phyloP scores from a whole-genome alignment of 2,113 vertebrate species.

The Potamarius usumacintae region DNA sequence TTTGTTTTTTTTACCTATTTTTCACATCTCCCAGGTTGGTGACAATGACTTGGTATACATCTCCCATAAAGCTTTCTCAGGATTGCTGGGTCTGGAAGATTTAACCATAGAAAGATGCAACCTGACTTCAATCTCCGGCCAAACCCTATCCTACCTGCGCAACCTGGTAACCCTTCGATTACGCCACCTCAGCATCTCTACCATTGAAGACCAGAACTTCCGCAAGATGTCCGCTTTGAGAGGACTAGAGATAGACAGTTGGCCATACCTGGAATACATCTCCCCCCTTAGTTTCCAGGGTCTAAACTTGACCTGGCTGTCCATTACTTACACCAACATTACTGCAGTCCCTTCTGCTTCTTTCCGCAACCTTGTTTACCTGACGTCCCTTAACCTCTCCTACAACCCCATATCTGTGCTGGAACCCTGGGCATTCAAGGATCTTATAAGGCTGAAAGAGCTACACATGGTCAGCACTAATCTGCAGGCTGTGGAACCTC shows the following conservation, averaged over 20 bases:
- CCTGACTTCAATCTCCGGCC: constrained; percentile 88
- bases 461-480: constrained; percentile 89
- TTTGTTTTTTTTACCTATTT: not conserved
- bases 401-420: constrained; percentile 91
- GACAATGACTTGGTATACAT: constrained; percentile 98
- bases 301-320: constrained; percentile 90
- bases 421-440: constrained; percentile 88
- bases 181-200: constrained; percentile 83
- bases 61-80: constrained; percentile 90
- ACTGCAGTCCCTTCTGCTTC: constrained; percentile 84
- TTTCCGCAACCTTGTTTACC: constrained; percentile 86
- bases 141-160: constrained; percentile 89
- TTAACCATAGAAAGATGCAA: constrained; percentile 92
- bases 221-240: constrained; percentile 80
- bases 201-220: constrained; percentile 93
- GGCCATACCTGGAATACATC: constrained; percentile 89
- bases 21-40: constrained; percentile 61
- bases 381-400: constrained; percentile 90
- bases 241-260: constrained; percentile 90
- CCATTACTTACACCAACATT: constrained; percentile 95
- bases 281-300: constrained; percentile 87
- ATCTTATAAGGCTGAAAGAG: constrained; percentile 92
- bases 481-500: constrained; percentile 82
- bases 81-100: constrained; percentile 85
- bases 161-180: constrained; percentile 87